These are phyloP conservation scores for Atta colombica DNA, from an alignment of 1,140 invertebrate genomes.

Conservation along the genomic window DNA sequence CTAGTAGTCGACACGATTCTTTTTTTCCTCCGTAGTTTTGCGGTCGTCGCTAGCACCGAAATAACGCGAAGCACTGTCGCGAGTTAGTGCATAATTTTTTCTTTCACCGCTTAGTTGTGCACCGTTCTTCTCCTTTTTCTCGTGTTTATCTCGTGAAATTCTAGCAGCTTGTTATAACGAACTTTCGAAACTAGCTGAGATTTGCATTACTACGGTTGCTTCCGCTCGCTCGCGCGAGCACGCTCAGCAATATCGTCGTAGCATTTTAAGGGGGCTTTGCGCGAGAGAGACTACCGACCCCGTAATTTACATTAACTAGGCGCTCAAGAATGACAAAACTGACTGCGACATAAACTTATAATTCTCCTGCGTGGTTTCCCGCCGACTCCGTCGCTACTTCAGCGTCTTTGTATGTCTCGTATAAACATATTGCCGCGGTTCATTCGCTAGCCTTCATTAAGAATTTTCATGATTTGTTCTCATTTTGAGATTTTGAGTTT, in stretches of 20 bases:
- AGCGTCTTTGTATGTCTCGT: constrained; percentile 41
- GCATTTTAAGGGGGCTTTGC: constrained; percentile 72
- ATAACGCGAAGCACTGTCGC: constrained; percentile 56
- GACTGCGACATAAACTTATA: constrained; percentile 74
- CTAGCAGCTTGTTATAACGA: constrained; percentile 74
- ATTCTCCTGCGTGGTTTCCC: constrained; percentile 67
- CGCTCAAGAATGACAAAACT: constrained; percentile 73
- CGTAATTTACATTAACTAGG: constrained; percentile 78
- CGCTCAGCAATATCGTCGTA: constrained; percentile 71
- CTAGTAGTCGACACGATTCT: constrained; percentile 54
- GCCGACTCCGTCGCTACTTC: neutral
- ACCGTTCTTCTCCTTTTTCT: constrained; percentile 31
- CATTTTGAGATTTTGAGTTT: constrained; percentile 5
- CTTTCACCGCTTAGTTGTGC: constrained; percentile 33
- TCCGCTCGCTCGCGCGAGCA: neutral
- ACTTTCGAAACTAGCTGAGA: constrained; percentile 79
- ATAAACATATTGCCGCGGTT: constrained; percentile 48
- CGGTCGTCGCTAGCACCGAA: constrained; percentile 43
- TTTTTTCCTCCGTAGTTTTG: constrained; percentile 37
- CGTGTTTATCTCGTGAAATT: constrained; percentile 58
- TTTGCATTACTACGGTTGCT: constrained; percentile 73
- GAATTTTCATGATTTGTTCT: constrained; percentile 12
- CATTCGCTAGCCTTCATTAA: constrained; percentile 61
- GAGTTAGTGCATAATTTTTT: constrained; percentile 64
- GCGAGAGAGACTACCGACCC: constrained; percentile 61